Evolutionary conservation across 2,888 invertebrate genomes (phyloP).

Genomic region (Phengaris alcon): DNA sequence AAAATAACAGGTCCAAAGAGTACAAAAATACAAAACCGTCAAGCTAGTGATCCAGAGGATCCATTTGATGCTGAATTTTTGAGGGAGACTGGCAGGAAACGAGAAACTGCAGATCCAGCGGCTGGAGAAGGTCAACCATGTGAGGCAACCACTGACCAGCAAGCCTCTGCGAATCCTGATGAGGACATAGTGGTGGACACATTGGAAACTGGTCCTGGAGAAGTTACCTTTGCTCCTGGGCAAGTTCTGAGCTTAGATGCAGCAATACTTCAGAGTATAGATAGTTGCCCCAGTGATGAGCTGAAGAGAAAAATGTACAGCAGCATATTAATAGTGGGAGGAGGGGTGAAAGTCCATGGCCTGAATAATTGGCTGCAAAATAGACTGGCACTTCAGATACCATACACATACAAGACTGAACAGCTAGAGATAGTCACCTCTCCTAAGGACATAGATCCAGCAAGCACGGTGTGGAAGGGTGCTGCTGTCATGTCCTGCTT

Average conservation of each 20-base stretch:
- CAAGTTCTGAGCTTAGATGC: slow-evolving; percentile 93
- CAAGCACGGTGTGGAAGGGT: slow-evolving; percentile 95
- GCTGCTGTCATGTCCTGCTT: slow-evolving; percentile 95
- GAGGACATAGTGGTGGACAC: slow-evolving; percentile 87
- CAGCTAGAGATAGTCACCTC: slow-evolving; percentile 93
- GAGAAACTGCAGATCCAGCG: slow-evolving; percentile 65
- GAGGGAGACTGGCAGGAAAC: slow-evolving; percentile 88
- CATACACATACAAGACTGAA: slow-evolving; percentile 87
- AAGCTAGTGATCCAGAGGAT: slow-evolving; percentile 90
- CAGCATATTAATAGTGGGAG: slow-evolving; percentile 93
- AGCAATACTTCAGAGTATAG: slow-evolving; percentile 94
- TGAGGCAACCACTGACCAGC: slow-evolving; percentile 74
- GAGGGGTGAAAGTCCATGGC: slow-evolving; percentile 91
- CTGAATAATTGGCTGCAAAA: slow-evolving; percentile 93
- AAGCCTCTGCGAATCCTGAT: slow-evolving; percentile 76
- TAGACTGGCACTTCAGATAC: slow-evolving; percentile 89
- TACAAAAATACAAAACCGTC: slow-evolving; percentile 86
- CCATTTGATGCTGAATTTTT: slow-evolving; percentile 96
- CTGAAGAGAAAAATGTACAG: slow-evolving; percentile 96
- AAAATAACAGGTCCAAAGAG: slow-evolving; percentile 89
- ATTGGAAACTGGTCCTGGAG: slow-evolving; percentile 76
- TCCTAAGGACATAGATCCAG: slow-evolving; percentile 95
- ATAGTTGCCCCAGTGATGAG: slow-evolving; percentile 92
- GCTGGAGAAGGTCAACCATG: slow-evolving; percentile 68
- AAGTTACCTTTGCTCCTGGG: slow-evolving; percentile 86